Percentiles rank a stretch among this genome's conserved stretches.
phyloP scores from a whole-genome alignment of 1,140 invertebrate species.

The Phenacoccus solenopsis region DNA sequence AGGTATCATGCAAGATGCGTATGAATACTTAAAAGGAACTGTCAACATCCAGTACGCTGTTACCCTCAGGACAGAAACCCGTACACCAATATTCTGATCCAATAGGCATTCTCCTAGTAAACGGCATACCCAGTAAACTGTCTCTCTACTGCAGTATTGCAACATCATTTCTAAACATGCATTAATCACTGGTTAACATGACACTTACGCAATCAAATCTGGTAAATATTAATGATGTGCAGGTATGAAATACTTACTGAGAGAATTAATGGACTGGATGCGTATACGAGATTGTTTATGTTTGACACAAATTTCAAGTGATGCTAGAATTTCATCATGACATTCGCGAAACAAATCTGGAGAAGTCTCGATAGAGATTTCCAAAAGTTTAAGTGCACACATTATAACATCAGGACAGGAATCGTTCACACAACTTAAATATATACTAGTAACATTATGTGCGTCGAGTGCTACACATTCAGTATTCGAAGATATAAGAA shows the following conservation, averaged over 20 bases:
- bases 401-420: neutral
- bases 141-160: neutral
- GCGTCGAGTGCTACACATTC: no score
- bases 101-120: neutral
- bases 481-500: neutral
- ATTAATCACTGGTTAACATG: no score
- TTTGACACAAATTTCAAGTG: neutral
- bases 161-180: neutral
- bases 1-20: neutral
- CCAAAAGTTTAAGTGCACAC: neutral
- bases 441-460: neutral
- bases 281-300: neutral
- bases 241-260: neutral
- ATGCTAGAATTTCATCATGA: neutral
- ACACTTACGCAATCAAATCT: no score
- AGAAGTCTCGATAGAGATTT: neutral
- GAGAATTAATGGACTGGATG: neutral
- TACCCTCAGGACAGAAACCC: neutral
- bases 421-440: neutral
- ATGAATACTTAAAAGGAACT: neutral
- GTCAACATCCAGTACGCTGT: neutral
- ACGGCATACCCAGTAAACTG: neutral
- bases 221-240: no score
- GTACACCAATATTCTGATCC: neutral
- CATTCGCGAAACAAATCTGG: neutral